Conservation (phyloP, 2,888 invertebrate genomes). For the Ptilodon capucinus region DNA sequence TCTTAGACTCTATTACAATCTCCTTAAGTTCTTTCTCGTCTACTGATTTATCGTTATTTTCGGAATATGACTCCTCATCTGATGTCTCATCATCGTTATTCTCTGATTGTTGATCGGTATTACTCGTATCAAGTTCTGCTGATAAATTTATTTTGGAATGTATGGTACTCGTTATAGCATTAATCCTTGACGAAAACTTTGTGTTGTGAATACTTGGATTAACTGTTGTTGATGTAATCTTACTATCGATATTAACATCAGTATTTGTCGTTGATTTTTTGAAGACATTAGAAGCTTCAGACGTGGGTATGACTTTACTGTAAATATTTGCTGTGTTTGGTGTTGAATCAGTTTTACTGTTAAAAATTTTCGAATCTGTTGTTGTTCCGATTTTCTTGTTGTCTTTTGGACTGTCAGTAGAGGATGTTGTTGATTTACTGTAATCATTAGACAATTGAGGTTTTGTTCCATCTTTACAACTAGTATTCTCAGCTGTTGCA, state of each 20-base stretch:
- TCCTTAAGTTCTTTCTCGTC: background rate
- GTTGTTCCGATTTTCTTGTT: too few species aligned
- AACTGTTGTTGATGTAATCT: too few species aligned
- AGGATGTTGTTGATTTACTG: background rate
- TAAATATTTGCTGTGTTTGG: background rate
- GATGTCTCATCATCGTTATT: slow-evolving; percentile 10
- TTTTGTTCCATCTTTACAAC: too few species aligned
- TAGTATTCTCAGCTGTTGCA: too few species aligned
- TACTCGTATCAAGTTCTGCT: too few species aligned
- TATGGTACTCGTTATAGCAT: too few species aligned
- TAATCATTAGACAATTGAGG: too few species aligned
- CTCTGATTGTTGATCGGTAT: background rate
- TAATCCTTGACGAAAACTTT: too few species aligned
- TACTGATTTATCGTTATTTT: background rate
- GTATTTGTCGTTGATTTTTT: background rate
- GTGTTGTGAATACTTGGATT: too few species aligned
- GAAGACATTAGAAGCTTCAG: background rate
- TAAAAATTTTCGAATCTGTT: background rate
- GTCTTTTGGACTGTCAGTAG: background rate
- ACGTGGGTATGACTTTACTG: background rate
- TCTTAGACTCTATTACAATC: background rate
- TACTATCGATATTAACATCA: too few species aligned
- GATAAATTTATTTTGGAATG: too few species aligned
- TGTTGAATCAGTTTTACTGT: background rate
- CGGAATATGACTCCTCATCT: slow-evolving; percentile 4